A percentile compares a stretch with the other conserved stretches of the same genome.
Conservation (phyloP, 1,140 invertebrate genomes). For the Lycorma delicatula region DNA sequence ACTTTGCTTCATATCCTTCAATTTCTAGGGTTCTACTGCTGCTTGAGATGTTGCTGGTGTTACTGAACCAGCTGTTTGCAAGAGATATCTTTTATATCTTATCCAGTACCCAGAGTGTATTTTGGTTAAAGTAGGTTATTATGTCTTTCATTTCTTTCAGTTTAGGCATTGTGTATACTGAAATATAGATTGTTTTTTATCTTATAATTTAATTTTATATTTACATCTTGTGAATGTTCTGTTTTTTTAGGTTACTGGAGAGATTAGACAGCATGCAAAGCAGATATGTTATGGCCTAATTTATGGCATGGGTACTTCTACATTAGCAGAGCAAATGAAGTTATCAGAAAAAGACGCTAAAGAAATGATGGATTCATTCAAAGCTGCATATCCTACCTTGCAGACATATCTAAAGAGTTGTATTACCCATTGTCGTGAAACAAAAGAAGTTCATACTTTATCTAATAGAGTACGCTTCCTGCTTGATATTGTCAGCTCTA, state of each 20-base stretch:
- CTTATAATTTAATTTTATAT: too few species aligned
- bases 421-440: conserved; percentile 55
- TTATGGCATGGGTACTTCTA: conserved; percentile 90
- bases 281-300: conserved; percentile 95
- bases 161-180: too few species aligned
- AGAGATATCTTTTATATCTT: not conserved
- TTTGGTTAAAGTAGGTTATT: too few species aligned
- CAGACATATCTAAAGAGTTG: conserved; percentile 54
- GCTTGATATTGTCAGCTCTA: conserved; percentile 60
- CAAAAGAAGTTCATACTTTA: conserved; percentile 79
- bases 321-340: conserved; percentile 71
- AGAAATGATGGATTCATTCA: conserved; percentile 74
- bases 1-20: too few species aligned
- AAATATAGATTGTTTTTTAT: too few species aligned
- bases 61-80: too few species aligned
- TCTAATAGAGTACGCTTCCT: conserved; percentile 68
- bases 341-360: conserved; percentile 73
- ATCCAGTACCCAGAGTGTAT: too few species aligned
- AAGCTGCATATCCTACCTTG: conserved; percentile 64
- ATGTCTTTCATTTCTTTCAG: too few species aligned
- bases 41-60: too few species aligned
- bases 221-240: too few species aligned
- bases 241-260: conserved; percentile 55
- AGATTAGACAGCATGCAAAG: conserved; percentile 78
- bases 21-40: too few species aligned